Percentiles rank a stretch among this genome's conserved stretches.
Evolutionary conservation across 2,797 vertebrate species (phyloP).

Genomic region (Rhinella marina): DNA sequence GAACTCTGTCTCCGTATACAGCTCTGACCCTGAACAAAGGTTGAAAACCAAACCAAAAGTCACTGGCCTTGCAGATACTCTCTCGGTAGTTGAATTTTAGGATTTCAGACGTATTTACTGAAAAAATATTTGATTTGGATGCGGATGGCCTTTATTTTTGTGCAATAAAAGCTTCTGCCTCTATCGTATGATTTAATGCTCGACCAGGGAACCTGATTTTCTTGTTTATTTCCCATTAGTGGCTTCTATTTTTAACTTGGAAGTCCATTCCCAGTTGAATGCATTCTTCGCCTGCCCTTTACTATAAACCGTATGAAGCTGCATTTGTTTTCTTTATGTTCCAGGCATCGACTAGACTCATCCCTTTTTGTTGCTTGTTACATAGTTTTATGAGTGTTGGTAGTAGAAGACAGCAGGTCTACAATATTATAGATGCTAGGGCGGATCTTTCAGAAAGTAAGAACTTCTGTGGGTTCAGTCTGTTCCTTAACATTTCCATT

Average conservation of each 20-base stretch:
- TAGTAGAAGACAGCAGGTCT: background rate
- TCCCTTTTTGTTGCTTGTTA: background rate
- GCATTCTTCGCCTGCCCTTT: constrained; percentile 7
- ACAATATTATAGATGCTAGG: background rate
- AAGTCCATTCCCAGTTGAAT: background rate
- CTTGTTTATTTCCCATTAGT: constrained; percentile 32
- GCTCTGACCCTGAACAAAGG: background rate
- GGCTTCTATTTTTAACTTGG: constrained; percentile 37
- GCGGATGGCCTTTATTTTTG: background rate
- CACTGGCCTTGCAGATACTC: constrained; percentile 9
- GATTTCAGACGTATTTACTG: constrained; percentile 17
- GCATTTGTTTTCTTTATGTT: background rate
- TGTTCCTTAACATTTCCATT: background rate
- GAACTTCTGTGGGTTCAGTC: background rate
- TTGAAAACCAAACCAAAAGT: constrained; percentile 2
- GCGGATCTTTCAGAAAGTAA: background rate
- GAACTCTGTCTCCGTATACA: background rate
- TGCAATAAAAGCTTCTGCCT: constrained; percentile 19
- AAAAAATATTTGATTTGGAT: constrained; percentile 31
- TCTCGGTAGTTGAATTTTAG: background rate
- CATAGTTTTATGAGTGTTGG: background rate
- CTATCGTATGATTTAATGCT: constrained; percentile 30
- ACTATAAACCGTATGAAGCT: background rate
- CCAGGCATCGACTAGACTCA: background rate
- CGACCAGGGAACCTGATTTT: constrained; percentile 14